phyloP scores from a whole-genome alignment of 2,113 vertebrate genomes.

The Theristicus caerulescens region DNA sequence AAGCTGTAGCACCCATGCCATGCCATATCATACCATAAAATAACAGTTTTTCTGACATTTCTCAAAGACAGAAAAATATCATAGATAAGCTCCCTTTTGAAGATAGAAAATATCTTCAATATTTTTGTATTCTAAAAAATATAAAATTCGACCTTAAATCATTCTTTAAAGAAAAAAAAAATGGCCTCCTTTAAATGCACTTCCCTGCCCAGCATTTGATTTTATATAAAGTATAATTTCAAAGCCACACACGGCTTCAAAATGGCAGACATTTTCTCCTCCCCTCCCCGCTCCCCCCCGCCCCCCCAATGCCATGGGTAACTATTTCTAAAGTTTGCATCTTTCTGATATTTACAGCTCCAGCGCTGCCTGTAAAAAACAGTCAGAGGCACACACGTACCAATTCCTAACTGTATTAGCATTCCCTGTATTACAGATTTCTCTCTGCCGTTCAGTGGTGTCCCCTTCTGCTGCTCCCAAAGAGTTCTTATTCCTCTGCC shows the following conservation, averaged over 20 bases:
- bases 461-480: neutral
- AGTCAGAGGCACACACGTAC: neutral
- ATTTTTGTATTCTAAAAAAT: neutral
- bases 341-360: neutral
- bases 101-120: neutral
- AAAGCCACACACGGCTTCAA: neutral
- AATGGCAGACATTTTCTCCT: neutral
- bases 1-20: neutral
- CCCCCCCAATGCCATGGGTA: neutral
- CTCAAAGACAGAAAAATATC: neutral
- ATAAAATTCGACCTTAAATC: neutral
- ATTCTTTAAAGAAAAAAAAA: neutral
- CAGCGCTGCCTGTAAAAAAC: neutral
- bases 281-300: accelerated
- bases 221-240: neutral
- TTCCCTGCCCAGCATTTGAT: neutral
- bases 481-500: too few relatives aligned
- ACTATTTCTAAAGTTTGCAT: neutral
- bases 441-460: neutral
- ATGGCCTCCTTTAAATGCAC: accelerated
- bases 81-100: neutral
- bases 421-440: neutral
- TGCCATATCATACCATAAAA: neutral
- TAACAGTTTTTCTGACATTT: neutral
- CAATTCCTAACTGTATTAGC: neutral